These are phyloP conservation scores for Danio albolineatus DNA, from an alignment of 2,797 vertebrate genomes.

Conservation along the genomic window DNA sequence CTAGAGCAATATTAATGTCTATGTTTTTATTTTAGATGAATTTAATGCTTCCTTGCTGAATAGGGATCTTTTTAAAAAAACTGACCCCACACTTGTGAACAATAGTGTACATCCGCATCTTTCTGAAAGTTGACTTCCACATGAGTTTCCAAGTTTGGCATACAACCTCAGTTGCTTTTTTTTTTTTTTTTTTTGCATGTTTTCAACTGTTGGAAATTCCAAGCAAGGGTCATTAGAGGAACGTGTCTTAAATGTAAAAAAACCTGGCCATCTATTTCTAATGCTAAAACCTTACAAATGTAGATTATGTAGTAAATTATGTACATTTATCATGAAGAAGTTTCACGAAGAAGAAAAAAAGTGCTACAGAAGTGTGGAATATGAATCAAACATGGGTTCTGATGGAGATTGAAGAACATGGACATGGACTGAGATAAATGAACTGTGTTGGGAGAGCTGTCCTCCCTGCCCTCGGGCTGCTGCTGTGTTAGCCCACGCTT, in stretches of 20 bases:
- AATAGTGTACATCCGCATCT: not conserved
- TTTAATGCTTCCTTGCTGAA: not conserved
- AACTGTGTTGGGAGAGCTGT: conserved; percentile 22
- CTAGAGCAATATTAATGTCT: too few species aligned
- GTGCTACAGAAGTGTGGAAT: not conserved
- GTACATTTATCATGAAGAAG: not conserved
- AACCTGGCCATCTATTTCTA: not conserved
- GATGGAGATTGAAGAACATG: conserved; percentile 4
- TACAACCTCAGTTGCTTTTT: not conserved
- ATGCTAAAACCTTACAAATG: not conserved
- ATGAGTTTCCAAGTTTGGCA: not conserved
- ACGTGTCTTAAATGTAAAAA: not conserved
- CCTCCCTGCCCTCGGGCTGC: conserved; percentile 60
- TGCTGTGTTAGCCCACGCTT: conserved; percentile 59
- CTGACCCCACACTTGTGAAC: not conserved
- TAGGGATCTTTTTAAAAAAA: not conserved
- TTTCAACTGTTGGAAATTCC: not conserved
- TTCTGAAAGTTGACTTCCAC: not conserved
- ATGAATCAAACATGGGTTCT: not conserved
- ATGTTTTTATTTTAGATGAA: not conserved
- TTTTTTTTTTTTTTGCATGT: not conserved
- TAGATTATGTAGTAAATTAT: not conserved
- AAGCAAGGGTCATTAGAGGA: not conserved
- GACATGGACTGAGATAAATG: conserved; percentile 12
- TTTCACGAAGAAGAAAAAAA: not conserved